Conservation (phyloP, 2,888 invertebrate species). For the Eristalis tenax region DNA sequence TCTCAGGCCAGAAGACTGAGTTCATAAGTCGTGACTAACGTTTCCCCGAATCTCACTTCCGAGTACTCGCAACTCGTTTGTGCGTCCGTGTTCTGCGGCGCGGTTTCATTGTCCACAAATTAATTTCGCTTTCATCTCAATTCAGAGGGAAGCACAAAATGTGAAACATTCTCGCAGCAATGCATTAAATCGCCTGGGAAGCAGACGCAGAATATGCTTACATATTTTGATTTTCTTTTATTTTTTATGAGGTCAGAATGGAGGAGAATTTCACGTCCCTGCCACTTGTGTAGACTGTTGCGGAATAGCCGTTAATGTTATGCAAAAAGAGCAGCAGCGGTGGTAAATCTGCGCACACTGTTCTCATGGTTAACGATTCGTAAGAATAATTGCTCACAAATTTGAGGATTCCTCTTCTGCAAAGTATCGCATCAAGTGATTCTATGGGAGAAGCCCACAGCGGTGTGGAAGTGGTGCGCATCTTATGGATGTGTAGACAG, state of each 20-base stretch:
- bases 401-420: not conserved
- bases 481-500: not conserved
- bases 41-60: conserved; percentile 23
- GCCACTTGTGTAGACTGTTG: conserved; percentile 32
- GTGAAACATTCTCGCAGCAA: conserved; percentile 29
- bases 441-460: not conserved
- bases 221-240: not conserved
- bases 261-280: conserved; percentile 25
- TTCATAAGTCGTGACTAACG: not conserved
- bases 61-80: conserved; percentile 11
- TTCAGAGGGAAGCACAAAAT: conserved; percentile 2
- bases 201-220: not conserved
- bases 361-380: conserved; percentile 41
- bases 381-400: conserved; percentile 20
- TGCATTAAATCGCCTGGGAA: conserved; percentile 18
- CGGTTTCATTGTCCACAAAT: conserved; percentile 12
- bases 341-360: not conserved
- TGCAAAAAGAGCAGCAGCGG: conserved; percentile 19
- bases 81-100: conserved; percentile 13
- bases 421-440: not conserved
- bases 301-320: conserved; percentile 21
- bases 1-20: not conserved
- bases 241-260: conserved; percentile 11
- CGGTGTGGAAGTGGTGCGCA: not conserved
- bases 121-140: conserved; percentile 37